Evolutionary conservation across 2,797 vertebrate species (phyloP).

Genomic region (Sebastiscus albofasciatus): DNA sequence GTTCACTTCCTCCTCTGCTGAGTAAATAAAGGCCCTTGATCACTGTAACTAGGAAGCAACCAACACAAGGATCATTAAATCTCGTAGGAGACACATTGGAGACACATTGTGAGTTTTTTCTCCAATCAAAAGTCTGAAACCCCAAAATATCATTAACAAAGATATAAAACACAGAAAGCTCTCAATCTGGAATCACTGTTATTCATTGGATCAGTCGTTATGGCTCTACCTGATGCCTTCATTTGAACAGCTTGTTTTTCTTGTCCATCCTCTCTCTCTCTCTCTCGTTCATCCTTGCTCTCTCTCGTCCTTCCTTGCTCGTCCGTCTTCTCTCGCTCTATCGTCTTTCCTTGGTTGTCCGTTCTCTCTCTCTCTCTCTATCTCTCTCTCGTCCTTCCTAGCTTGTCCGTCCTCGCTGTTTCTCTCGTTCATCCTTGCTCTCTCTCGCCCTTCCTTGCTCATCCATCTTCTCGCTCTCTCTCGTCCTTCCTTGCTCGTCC

Average conservation of each 20-base stretch:
- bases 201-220: not conserved
- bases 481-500: no score
- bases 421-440: no score
- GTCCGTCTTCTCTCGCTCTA: no score
- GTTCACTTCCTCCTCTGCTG: not conserved
- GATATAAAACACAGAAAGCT: not conserved
- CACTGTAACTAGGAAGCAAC: not conserved
- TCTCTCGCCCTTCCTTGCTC: no score
- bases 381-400: not conserved
- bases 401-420: no score
- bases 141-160: not conserved
- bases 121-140: not conserved
- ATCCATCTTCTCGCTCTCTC: no score
- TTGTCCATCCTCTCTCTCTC: no score
- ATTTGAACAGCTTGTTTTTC: not conserved
- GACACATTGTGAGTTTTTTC: not conserved
- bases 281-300: no score
- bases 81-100: not conserved
- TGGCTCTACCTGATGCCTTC: not conserved
- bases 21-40: not conserved
- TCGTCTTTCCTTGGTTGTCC: no score
- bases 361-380: no score
- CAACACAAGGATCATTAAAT: not conserved
- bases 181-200: not conserved
- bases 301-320: no score